Evolutionary conservation across 2,888 invertebrate genomes (phyloP), one percentile per base, ranked within the genome.

Genomic region (Frankliniella intonsa): DNA sequence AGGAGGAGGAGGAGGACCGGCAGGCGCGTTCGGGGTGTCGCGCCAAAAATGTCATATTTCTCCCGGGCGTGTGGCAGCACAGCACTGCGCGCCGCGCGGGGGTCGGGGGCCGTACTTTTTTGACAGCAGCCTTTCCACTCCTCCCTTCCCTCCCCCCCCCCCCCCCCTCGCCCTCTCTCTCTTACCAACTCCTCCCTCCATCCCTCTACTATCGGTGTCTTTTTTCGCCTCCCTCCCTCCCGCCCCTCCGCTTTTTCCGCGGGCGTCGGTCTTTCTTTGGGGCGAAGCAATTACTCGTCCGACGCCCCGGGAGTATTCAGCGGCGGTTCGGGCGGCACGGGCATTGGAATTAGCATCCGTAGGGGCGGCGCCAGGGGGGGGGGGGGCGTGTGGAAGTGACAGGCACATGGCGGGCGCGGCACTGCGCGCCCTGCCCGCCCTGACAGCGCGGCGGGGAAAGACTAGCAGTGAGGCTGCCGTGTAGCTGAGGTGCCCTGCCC

Each of bases 271-370:
- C 69, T 76, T 76, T 25, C 69, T 76, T 76, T 76, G 69, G 22
- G 69, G 22, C 69, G 25, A 76, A 76, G 69, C 69, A 76, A 76
- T 76, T 76, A 76, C 69, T n/a, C 62, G 69, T 76, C 69, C 22
- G 69, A 76, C 69, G 69, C 69, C 69, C 69, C 69, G 55, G 55
- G 55, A 55, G 55, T 19, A 55, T 55, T 55, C 55, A 55, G 55
- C 55, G 55, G n/a, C n/a, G n/a, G n/a, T n/a, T n/a, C 55, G 55
- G 12, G 55, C 14, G 19, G 14, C 55, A 55, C 14, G 69, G 22
- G 69, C 69, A 76, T 22, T n/a, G 69, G 69, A 76, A 76, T 76
- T 76, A 76, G 69, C 69, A 76, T 22, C 12, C 55, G 55, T 5
- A 14, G 55, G 5, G 55, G 55, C 55, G 55, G 55, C 17, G 55